Evolutionary conservation across 2,888 invertebrate species (phyloP).

Genomic region (Flabesymbios commensalis): DNA sequence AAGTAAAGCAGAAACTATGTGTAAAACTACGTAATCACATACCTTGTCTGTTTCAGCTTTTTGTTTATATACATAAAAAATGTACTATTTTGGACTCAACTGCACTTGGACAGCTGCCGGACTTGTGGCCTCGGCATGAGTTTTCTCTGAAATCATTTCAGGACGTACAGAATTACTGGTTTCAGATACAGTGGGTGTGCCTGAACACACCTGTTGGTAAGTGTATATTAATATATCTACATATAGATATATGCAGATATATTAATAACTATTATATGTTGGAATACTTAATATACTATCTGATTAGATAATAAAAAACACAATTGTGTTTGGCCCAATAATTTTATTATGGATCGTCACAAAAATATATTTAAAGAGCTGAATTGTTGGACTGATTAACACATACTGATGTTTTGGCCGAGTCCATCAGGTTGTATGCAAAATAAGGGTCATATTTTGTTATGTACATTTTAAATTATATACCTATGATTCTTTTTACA

Average conservation of each 20-base stretch:
- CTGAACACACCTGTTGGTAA: slow-evolving; percentile 71
- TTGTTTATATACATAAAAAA: slow-evolving; percentile 71
- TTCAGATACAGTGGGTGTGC: slow-evolving; percentile 71
- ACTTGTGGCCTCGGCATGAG: slow-evolving; percentile 65
- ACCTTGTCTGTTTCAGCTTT: slow-evolving; percentile 52
- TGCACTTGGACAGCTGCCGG: slow-evolving; percentile 67
- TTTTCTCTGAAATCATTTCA: slow-evolving; percentile 67
- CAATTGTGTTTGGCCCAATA: too few relatives aligned
- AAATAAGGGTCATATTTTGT: too few relatives aligned
- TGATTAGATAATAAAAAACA: too few relatives aligned
- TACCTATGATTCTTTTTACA: too few relatives aligned
- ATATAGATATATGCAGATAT: background rate
- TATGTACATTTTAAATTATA: too few relatives aligned
- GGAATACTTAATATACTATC: background rate
- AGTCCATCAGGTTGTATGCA: too few relatives aligned
- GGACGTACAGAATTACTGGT: slow-evolving; percentile 67
- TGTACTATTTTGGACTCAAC: slow-evolving; percentile 72
- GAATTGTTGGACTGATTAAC: too few relatives aligned
- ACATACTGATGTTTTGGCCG: too few relatives aligned
- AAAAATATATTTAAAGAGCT: too few relatives aligned
- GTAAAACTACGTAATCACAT: too few relatives aligned
- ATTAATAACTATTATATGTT: background rate
- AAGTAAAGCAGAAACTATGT: too few relatives aligned
- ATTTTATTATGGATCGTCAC: too few relatives aligned
- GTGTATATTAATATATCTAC: slow-evolving; percentile 15